These are phyloP conservation scores for Cyprinodon brontotheroides DNA, from an alignment of 2,113 vertebrate genomes.

Conservation along the genomic window DNA sequence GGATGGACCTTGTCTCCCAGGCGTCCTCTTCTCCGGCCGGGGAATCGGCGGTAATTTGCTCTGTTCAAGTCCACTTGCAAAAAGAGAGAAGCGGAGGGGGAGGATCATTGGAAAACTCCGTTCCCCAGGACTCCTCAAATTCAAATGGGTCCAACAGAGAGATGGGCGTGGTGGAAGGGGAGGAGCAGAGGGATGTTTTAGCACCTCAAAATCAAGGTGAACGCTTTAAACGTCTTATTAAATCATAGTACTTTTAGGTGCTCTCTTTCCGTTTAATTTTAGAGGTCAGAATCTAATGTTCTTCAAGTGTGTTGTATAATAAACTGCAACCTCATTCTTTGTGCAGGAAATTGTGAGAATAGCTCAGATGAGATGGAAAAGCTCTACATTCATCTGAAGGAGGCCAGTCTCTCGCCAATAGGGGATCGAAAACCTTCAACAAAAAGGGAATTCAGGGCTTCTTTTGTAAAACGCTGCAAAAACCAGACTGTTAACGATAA, in stretches of 20 bases:
- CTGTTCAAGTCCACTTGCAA: conserved; percentile 75
- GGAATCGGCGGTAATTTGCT: conserved; percentile 76
- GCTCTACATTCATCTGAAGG: conserved; percentile 91
- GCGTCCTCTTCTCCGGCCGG: too few relatives aligned
- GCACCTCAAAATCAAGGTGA: conserved; percentile 43
- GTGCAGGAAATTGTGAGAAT: conserved; percentile 40
- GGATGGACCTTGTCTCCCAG: too few relatives aligned
- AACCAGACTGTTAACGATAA: conserved; percentile 92
- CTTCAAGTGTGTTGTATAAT: neutral
- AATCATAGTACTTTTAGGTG: too few relatives aligned
- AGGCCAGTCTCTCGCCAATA: conserved; percentile 92
- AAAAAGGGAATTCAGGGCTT: conserved; percentile 91
- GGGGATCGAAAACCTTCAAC: conserved; percentile 92
- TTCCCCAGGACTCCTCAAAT: conserved; percentile 51
- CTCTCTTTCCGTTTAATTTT: neutral
- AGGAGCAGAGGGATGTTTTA: conserved; percentile 35
- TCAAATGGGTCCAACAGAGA: conserved; percentile 40
- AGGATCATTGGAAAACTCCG: conserved; percentile 45
- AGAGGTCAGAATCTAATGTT: neutral
- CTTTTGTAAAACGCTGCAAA: conserved; percentile 94
- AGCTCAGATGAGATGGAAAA: conserved; percentile 92
- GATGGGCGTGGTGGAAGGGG: conserved; percentile 22
- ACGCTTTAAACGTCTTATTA: neutral
- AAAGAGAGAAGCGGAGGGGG: conserved; percentile 24
- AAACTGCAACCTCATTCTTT: conserved; percentile 10